These are phyloP conservation scores for Epizoanthus ramosus DNA, from an alignment of 92 coral and sea anemone genomes.

Conservation along the genomic window DNA sequence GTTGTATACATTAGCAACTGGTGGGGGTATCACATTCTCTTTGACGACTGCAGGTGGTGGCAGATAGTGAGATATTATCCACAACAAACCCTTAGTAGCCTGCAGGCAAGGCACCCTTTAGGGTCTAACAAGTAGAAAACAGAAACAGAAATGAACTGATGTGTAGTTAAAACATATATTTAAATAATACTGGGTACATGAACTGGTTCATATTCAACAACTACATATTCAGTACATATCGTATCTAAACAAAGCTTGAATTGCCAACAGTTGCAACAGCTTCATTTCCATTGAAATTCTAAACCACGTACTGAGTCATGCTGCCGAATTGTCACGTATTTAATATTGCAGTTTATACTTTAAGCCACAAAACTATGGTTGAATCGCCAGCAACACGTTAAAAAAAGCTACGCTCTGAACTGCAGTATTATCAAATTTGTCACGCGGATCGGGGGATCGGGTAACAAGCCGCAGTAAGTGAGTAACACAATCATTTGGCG, in stretches of 20 bases:
- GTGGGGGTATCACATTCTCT: background rate
- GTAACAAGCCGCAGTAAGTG: background rate
- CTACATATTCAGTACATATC: background rate
- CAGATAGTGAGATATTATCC: too few relatives aligned
- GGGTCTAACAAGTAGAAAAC: too few relatives aligned
- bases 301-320: too few relatives aligned
- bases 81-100: too few relatives aligned
- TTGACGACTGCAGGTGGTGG: background rate
- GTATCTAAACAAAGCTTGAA: background rate
- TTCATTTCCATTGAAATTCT: background rate
- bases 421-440: background rate
- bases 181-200: background rate
- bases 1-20: constrained; percentile 19
- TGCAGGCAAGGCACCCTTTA: too few relatives aligned
- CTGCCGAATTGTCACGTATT: background rate
- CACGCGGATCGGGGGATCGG: background rate
- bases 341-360: background rate
- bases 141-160: background rate
- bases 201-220: constrained; percentile 8
- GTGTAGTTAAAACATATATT: background rate
- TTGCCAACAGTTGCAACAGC: background rate
- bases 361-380: too few relatives aligned
- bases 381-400: background rate
- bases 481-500: background rate
- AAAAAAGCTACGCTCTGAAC: background rate